phyloP scores from a whole-genome alignment of 2,113 vertebrate species.

The Numenius arquata region DNA sequence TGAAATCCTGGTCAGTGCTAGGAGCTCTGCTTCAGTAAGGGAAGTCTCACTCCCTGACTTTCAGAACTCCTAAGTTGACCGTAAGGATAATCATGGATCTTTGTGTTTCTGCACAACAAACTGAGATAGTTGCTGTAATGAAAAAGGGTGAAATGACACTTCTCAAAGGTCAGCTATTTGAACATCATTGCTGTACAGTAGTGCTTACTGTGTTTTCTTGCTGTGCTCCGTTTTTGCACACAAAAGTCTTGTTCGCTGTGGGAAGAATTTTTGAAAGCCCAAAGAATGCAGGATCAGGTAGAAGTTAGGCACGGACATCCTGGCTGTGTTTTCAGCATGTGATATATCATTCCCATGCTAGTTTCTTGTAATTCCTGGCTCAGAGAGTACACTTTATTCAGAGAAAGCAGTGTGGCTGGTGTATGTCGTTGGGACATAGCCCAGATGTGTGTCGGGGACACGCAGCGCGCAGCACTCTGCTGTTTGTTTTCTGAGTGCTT shows the following conservation, averaged over 20 bases:
- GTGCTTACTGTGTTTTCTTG: not conserved
- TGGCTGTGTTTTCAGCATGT: not conserved
- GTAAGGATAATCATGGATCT: not conserved
- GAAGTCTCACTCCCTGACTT: not conserved
- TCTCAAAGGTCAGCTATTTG: not conserved
- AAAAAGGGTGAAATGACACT: not conserved
- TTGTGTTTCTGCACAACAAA: not conserved
- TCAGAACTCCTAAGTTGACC: not conserved
- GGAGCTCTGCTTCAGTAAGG: not conserved
- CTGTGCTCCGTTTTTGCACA: not conserved
- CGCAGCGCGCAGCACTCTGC: not conserved
- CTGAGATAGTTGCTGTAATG: not conserved
- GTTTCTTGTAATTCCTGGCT: not conserved
- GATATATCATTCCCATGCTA: not conserved
- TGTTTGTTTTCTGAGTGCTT: slow-evolving; percentile 9
- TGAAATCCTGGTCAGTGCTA: not conserved
- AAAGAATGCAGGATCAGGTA: not conserved
- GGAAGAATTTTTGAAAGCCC: not conserved
- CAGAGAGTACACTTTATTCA: not conserved
- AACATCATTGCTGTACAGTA: not conserved
- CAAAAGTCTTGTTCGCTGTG: not conserved
- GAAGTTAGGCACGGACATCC: not conserved
- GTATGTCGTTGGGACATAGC: not conserved
- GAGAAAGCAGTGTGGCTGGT: not conserved
- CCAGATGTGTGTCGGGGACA: not conserved